Evolutionary conservation across 2,888 invertebrate species (phyloP).

Genomic region (Cylloceria caligata): DNA sequence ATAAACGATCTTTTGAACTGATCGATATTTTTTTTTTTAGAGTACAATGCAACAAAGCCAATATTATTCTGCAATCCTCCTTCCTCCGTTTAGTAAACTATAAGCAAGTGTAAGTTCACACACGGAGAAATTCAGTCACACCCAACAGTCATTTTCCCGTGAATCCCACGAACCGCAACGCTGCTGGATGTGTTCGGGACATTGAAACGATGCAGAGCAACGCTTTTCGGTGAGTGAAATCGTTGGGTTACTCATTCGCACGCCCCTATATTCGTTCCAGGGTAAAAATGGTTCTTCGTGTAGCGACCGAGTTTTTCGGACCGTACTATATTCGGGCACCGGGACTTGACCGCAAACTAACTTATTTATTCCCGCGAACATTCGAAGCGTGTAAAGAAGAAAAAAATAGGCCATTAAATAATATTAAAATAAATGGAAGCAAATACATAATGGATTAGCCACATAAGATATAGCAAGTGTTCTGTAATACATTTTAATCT

Average conservation of each 20-base stretch:
- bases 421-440: constrained; percentile 6
- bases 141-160: constrained; percentile 31
- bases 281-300: constrained; percentile 53
- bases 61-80: too few relatives aligned
- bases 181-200: constrained; percentile 21
- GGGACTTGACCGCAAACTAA: constrained; percentile 35
- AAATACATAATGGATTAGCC: not conserved
- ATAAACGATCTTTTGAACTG: constrained; percentile 41
- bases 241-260: constrained; percentile 51
- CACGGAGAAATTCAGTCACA: not conserved
- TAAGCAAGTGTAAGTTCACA: not conserved
- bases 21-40: constrained; percentile 7
- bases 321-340: constrained; percentile 12
- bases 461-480: not conserved
- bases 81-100: not conserved
- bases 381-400: not conserved
- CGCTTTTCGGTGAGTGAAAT: constrained; percentile 52
- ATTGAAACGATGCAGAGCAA: constrained; percentile 42
- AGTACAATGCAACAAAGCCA: too few relatives aligned
- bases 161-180: constrained; percentile 1
- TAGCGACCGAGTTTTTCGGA: constrained; percentile 34
- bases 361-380: constrained; percentile 33
- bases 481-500: not conserved
- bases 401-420: constrained; percentile 27
- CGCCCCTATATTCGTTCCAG: constrained; percentile 50